phyloP scores from a whole-genome alignment of 1,140 invertebrate genomes.

The Pseudomyrmex sp. region DNA sequence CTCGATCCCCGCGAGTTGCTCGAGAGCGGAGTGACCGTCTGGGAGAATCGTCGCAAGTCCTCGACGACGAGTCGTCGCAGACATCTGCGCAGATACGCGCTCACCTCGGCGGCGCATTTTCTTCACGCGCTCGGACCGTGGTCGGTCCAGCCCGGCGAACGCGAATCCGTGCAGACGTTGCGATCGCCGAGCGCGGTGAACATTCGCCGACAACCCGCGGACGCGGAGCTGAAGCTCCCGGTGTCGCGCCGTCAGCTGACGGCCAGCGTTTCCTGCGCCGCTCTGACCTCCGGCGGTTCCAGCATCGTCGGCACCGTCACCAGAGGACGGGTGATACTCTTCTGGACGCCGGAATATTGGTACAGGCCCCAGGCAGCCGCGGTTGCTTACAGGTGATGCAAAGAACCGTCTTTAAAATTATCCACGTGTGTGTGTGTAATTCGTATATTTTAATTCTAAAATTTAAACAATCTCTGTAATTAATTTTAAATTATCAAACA shows the following conservation, averaged over 20 bases:
- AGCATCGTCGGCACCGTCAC: conserved; percentile 57
- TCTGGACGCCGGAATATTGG: conserved; percentile 87
- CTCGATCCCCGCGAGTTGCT: conserved; percentile 70
- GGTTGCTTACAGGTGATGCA: conserved; percentile 78
- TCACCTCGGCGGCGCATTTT: conserved; percentile 83
- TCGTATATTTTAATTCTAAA: too few species aligned
- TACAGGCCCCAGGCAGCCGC: conserved; percentile 84
- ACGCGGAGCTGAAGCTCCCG: conserved; percentile 80
- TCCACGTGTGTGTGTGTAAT: too few species aligned
- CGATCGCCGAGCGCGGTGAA: conserved; percentile 81
- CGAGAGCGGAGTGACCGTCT: conserved; percentile 78
- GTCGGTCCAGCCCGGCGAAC: conserved; percentile 83
- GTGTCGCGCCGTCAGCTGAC: conserved; percentile 83
- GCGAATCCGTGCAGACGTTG: conserved; percentile 80
- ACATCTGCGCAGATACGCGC: conserved; percentile 82
- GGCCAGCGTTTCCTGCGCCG: conserved; percentile 81
- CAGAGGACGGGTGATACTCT: conserved; percentile 80
- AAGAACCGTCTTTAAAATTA: background rate
- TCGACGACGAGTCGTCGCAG: conserved; percentile 57
- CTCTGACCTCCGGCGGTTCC: conserved; percentile 69
- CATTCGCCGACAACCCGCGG: conserved; percentile 76
- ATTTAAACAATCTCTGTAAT: too few species aligned
- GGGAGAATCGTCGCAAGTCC: conserved; percentile 70
- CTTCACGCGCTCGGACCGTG: conserved; percentile 84
- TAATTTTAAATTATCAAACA: background rate